Conservation (phyloP, 2,113 vertebrate genomes). For the Phainopepla nitens region DNA sequence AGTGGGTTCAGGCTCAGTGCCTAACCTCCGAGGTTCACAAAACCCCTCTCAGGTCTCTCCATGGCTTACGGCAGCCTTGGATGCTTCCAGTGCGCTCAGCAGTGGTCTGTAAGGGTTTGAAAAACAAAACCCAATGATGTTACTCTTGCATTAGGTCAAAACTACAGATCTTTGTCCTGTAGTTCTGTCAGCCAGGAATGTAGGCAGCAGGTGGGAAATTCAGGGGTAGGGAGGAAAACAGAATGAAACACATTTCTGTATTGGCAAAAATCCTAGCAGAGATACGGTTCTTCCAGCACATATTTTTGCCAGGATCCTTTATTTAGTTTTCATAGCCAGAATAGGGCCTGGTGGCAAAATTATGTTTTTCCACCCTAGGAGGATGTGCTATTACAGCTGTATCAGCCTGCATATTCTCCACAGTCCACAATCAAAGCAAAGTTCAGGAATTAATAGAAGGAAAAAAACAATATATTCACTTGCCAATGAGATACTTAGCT, state of each 20-base stretch:
- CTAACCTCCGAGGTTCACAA: background rate
- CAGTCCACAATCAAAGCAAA: background rate
- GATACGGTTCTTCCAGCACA: background rate
- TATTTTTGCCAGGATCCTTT: slow-evolving; percentile 25
- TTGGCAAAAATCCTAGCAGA: slow-evolving; percentile 32
- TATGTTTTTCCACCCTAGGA: slow-evolving; percentile 12
- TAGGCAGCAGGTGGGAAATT: background rate
- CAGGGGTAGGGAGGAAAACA: background rate
- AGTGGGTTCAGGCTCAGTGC: background rate
- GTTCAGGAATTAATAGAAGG: slow-evolving; percentile 5
- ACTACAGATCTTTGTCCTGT: background rate
- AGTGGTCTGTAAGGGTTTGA: background rate
- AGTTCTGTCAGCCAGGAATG: background rate
- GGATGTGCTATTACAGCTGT: background rate
- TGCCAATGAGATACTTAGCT: background rate
- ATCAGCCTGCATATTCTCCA: background rate
- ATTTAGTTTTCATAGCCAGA: slow-evolving; percentile 30
- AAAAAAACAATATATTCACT: background rate
- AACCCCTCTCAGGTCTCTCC: background rate
- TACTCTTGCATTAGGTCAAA: background rate
- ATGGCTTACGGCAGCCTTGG: background rate
- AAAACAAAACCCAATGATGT: background rate
- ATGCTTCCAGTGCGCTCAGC: background rate
- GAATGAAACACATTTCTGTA: slow-evolving; percentile 3
- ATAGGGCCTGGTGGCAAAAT: slow-evolving; percentile 3